Percentiles rank a stretch among this genome's conserved stretches.
Evolutionary conservation across 2,797 vertebrate species (phyloP).

Genomic region (Cottoperca gobio): DNA sequence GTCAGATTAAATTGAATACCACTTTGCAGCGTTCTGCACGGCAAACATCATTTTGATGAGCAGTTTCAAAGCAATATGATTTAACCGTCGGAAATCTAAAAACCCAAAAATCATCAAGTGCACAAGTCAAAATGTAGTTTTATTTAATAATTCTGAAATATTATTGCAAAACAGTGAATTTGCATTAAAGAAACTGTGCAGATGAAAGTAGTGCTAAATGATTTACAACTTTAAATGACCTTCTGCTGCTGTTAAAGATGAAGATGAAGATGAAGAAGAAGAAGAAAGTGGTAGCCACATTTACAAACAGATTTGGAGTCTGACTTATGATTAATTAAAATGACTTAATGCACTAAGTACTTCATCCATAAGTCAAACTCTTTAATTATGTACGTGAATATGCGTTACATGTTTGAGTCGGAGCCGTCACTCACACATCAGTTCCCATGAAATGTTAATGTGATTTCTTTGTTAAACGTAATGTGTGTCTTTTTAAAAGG

Average conservation of each 20-base stretch:
- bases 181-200: not conserved
- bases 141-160: not conserved
- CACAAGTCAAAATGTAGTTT: not conserved
- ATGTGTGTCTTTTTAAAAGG: not conserved
- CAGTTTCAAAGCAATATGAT: not conserved
- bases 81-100: not conserved
- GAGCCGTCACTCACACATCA: not conserved
- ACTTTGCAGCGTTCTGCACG: not conserved
- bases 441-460: not conserved
- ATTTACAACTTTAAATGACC: not conserved
- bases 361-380: not conserved
- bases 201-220: not conserved
- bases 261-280: not conserved
- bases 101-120: not conserved
- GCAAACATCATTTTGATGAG: not conserved
- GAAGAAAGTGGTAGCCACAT: too few relatives aligned
- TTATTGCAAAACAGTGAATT: not conserved
- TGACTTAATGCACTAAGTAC: too few relatives aligned
- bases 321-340: not conserved
- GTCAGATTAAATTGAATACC: not conserved
- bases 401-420: not conserved
- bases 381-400: not conserved
- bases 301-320: not conserved
- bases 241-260: not conserved
- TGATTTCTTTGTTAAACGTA: not conserved